Conservation (phyloP, 1,140 invertebrate species). For the Heliconius congener region DNA sequence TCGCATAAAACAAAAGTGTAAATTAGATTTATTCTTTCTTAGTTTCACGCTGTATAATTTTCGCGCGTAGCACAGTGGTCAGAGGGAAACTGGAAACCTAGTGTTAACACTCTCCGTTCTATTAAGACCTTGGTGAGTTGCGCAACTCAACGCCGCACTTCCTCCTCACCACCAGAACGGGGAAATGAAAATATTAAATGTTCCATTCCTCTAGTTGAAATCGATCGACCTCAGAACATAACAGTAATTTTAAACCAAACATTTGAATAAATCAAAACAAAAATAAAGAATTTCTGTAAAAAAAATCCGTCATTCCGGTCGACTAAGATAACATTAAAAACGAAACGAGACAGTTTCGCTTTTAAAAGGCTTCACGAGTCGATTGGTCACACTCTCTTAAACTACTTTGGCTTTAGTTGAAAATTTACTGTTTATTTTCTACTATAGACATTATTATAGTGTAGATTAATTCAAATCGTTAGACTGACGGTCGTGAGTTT, state of each 20-base stretch:
- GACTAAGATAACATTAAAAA: slow-evolving; percentile 16
- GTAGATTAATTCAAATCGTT: not conserved
- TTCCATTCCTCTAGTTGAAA: too few relatives aligned
- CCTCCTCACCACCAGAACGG: not conserved
- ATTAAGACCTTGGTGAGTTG: not conserved
- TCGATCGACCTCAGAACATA: too few relatives aligned
- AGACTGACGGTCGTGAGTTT: not conserved
- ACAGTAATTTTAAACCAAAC: too few relatives aligned
- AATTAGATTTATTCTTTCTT: too few relatives aligned
- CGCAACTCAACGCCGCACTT: not conserved
- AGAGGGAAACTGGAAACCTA: not conserved
- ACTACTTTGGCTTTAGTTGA: not conserved
- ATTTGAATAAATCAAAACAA: not conserved
- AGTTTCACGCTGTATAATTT: too few relatives aligned
- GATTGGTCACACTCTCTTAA: slow-evolving; percentile 31
- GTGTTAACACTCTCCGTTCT: not conserved
- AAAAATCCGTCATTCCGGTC: not conserved
- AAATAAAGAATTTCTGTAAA: not conserved
- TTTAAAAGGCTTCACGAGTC: slow-evolving; percentile 19
- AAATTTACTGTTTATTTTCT: slow-evolving; percentile 3
- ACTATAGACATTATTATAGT: not conserved
- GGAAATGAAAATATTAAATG: not conserved
- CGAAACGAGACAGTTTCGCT: slow-evolving; percentile 31
- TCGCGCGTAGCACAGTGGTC: not conserved
- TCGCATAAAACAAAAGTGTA: too few relatives aligned